phyloP scores from a whole-genome alignment of 2,113 vertebrate genomes.

The Zingel zingel region DNA sequence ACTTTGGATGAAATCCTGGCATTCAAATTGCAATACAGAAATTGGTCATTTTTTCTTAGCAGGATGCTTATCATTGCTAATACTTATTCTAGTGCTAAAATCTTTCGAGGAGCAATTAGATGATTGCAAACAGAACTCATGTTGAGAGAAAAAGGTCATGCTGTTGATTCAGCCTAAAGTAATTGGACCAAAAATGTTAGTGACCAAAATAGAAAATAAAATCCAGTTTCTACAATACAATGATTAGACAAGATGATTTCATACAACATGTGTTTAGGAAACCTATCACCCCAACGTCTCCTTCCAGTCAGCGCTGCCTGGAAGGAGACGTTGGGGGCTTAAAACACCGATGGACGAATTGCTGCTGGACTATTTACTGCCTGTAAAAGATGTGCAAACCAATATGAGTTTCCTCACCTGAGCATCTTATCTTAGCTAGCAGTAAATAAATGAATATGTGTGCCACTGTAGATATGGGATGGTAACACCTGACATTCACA shows the following conservation, averaged over 20 bases:
- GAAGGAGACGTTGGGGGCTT: too few species aligned
- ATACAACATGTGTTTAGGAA: background rate
- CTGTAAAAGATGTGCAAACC: background rate
- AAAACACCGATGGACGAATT: too few species aligned
- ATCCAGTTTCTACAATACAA: background rate
- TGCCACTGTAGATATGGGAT: background rate
- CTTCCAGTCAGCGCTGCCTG: too few species aligned
- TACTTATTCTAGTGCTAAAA: background rate
- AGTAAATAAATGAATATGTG: background rate
- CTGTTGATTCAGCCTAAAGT: background rate
- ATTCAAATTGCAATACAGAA: background rate
- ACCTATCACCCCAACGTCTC: background rate
- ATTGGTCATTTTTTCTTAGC: background rate
- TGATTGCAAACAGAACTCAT: constrained; percentile 20
- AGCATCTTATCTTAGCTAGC: background rate
- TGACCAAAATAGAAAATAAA: background rate
- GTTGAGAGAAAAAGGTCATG: background rate
- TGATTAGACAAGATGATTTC: background rate
- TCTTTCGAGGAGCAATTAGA: background rate
- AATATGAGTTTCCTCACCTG: background rate
- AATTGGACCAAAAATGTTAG: background rate
- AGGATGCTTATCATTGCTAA: background rate
- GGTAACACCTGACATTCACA: constrained; percentile 1
- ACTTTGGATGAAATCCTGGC: too few species aligned
- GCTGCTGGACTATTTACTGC: background rate